Conservation (phyloP, 2,113 vertebrate species). For the Phyllostomus discolor region DNA sequence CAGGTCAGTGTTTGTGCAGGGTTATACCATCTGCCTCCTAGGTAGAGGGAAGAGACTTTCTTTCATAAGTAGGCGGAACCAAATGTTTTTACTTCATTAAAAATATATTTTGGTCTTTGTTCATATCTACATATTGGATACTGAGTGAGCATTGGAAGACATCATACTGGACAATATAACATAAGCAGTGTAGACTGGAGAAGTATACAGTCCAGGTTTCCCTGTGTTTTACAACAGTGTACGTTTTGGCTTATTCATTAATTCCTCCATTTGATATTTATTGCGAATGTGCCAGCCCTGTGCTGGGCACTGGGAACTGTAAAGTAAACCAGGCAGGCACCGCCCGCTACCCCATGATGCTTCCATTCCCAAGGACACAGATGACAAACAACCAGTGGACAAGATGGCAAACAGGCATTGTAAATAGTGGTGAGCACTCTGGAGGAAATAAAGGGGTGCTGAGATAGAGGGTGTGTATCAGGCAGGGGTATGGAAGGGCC, state of each 20-base stretch:
- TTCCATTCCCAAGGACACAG: neutral
- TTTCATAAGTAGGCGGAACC: neutral
- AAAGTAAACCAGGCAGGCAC: neutral
- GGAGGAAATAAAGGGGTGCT: too few relatives aligned
- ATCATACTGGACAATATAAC: too few relatives aligned
- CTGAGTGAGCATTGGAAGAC: neutral
- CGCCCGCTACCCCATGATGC: fast-evolving
- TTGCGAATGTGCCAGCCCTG: too few relatives aligned
- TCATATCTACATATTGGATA: too few relatives aligned
- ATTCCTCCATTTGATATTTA: neutral
- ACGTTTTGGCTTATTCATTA: neutral
- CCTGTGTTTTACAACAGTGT: neutral
- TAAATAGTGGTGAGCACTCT: neutral
- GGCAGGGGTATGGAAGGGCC: neutral
- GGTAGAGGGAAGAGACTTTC: too few relatives aligned
- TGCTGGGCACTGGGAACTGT: neutral
- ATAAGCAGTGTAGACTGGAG: neutral
- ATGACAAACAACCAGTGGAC: neutral
- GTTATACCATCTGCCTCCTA: fast-evolving
- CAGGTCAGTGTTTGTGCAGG: neutral
- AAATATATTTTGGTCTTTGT: neutral
- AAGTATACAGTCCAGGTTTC: neutral
- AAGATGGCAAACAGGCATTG: fast-evolving
- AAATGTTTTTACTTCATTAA: neutral
- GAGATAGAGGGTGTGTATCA: neutral